Evolutionary conservation across 2,113 vertebrate genomes (phyloP).

Genomic region (Chamaea fasciata): DNA sequence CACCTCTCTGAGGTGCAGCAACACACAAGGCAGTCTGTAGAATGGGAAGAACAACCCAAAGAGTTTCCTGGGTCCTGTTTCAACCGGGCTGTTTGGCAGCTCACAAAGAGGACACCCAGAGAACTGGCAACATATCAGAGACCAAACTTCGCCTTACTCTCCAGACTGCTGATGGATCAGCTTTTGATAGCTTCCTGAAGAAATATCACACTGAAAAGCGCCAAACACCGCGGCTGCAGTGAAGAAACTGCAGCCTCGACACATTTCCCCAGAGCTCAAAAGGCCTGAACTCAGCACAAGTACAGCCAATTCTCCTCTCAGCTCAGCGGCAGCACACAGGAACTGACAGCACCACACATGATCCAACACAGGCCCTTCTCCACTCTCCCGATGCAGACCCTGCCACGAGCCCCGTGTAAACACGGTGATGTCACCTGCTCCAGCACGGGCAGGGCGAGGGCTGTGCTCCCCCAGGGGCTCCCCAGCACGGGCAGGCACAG

Average conservation of each 20-base stretch:
- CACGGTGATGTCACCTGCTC: neutral
- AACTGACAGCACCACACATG: slow-evolving; percentile 58
- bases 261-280: slow-evolving; percentile 76
- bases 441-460: neutral
- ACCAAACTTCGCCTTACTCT: neutral
- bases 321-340: slow-evolving; percentile 1
- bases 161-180: slow-evolving; percentile 77
- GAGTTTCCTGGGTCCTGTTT: neutral
- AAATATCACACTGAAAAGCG: slow-evolving; percentile 76
- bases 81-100: neutral
- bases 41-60: neutral
- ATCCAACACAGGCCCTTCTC: slow-evolving; percentile 60
- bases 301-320: slow-evolving; percentile 47
- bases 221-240: slow-evolving; percentile 69
- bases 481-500: rapidly evolving
- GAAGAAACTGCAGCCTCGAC: slow-evolving; percentile 85
- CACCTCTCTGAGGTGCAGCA: neutral
- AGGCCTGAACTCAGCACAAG: slow-evolving; percentile 86
- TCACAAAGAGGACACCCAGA: neutral
- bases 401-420: slow-evolving; percentile 49
- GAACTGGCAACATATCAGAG: neutral
- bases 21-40: neutral
- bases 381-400: slow-evolving; percentile 17
- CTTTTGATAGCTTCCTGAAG: slow-evolving; percentile 76
- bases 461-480: neutral